These are phyloP conservation scores for Slavum lentiscoides DNA, from an alignment of 2,888 invertebrate species.

Conservation along the genomic window DNA sequence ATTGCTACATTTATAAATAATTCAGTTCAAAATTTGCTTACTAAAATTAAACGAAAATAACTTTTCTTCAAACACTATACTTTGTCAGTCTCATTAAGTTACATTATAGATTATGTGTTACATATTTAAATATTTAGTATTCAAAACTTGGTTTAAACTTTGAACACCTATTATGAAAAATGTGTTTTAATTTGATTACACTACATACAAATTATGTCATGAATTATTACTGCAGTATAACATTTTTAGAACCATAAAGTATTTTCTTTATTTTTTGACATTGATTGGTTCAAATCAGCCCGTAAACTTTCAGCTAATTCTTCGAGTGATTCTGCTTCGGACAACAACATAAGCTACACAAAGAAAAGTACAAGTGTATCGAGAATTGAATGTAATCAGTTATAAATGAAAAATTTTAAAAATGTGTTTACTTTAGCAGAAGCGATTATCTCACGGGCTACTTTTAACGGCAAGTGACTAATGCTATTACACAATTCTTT, in stretches of 20 bases:
- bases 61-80: not conserved
- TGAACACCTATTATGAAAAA: not conserved
- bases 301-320: conserved; percentile 81
- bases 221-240: not conserved
- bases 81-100: not conserved
- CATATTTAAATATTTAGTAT: not conserved
- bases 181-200: not conserved
- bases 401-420: not conserved
- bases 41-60: conserved; percentile 19
- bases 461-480: conserved; percentile 72
- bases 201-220: not conserved
- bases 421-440: conserved; percentile 74
- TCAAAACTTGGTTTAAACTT: not conserved
- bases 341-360: conserved; percentile 75
- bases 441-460: conserved; percentile 80
- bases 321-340: conserved; percentile 82
- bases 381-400: not conserved
- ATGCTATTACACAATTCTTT: conserved; percentile 68
- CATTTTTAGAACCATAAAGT: conserved; percentile 33
- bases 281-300: conserved; percentile 62
- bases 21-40: not conserved
- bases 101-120: not conserved
- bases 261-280: conserved; percentile 38
- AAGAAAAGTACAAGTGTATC: not conserved
- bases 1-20: conserved; percentile 12